Percentiles rank a stretch among this genome's conserved stretches.
Conservation (phyloP, 2,888 invertebrate species). For the Ethmia dodecea region DNA sequence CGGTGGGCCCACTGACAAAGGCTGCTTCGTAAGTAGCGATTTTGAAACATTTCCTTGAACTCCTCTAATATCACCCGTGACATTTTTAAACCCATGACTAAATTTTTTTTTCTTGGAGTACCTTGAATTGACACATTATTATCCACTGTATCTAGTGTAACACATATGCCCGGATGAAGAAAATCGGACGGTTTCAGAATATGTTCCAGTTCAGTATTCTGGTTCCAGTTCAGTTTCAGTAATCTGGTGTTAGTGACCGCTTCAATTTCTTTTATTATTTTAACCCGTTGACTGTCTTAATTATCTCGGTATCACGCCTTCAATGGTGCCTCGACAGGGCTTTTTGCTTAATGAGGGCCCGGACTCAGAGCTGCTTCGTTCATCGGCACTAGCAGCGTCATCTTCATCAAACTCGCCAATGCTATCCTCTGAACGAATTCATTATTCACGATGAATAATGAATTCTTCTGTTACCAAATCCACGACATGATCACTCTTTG, state of each 20-base stretch:
- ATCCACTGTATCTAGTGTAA: not conserved
- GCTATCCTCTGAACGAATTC: too few species aligned
- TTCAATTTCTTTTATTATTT: not conserved
- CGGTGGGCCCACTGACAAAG: too few species aligned
- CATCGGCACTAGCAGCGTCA: too few species aligned
- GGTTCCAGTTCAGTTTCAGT: not conserved
- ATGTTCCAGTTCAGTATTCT: not conserved
- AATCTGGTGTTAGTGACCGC: not conserved
- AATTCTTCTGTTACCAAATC: slow-evolving; percentile 13
- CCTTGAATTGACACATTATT: not conserved
- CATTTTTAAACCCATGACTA: not conserved
- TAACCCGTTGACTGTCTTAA: not conserved
- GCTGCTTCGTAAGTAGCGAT: not conserved
- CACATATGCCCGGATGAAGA: not conserved
- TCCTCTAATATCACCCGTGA: not conserved
- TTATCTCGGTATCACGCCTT: too few species aligned
- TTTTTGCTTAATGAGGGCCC: too few species aligned
- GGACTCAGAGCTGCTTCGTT: too few species aligned
- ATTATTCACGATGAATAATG: slow-evolving; percentile 5
- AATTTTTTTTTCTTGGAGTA: not conserved
- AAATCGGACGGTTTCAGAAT: not conserved
- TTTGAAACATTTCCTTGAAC: not conserved
- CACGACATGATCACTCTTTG: slow-evolving; percentile 12
- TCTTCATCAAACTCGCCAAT: not conserved
- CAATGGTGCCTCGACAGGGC: too few species aligned